Base-by-base conservation (phyloP, 1,140 invertebrate species). In the Atta cephalotes region DNA sequence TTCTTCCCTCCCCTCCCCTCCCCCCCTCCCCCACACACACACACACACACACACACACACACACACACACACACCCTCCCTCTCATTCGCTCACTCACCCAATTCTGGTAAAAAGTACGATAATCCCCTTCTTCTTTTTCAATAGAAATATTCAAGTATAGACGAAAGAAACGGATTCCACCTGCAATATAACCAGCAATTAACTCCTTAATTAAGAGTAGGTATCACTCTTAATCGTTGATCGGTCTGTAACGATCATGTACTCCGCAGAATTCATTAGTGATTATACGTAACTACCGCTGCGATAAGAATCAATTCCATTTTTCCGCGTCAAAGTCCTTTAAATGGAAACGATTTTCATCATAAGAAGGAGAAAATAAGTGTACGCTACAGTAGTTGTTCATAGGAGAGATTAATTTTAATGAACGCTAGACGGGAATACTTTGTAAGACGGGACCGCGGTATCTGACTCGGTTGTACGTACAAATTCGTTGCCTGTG, bases 161-260 rank as follows among this genome's bases (percentile, higher is more conserved):
- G 35, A 21, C 45, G 76, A 18, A 39, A 80, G 49, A 71, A 56
- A 35, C 49, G 31, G 31, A 81, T 81, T 81, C 31, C 31, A 66
- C 25, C 49, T 39, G 49, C 78, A 66, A 60, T 71, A 28, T 28
- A 21, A 76, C 39, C 18, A 58, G 60, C 70, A 62, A 31, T 84
- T 84, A 84, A 60, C 25, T 74, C 39, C 63, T 74, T 74, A 84
- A 84, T 84, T 84, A 84, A 74, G 39, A 84, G 28, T 76, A 76
- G 74, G n/a, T 76, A 76, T 76, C 63, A 39, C 56, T 74, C n/a
- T 72, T 84, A 62, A 84, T 84, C 80, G 31, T 31, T 28, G 80
- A 84, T 84, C 56, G 21, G 63, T 74, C 39, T 14, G 10, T 49
- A 21, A 25, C 58, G 39, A 74, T 21, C 68, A 65, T 49, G n/a